Base-by-base conservation (phyloP, 1,140 invertebrate species). In the Bombus consobrinus region DNA sequence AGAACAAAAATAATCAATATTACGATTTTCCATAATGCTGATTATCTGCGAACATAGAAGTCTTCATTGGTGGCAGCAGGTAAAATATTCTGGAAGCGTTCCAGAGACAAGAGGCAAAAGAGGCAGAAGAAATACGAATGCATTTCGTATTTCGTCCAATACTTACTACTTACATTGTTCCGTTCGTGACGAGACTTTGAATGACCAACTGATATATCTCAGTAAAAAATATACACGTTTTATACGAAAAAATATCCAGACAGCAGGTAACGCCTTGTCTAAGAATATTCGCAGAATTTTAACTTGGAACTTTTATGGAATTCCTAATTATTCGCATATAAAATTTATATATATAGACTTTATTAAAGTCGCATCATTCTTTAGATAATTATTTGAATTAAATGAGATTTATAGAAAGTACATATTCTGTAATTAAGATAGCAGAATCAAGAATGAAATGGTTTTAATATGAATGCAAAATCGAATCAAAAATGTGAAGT, bases 21-120 rank as follows among this genome's bases (percentile, higher is more conserved):
- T 66, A 41, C 5, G 9, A 8, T 72, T 39, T 71, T 8, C 18
- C 25, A 25, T 34, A 59, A 57, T 6, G 18, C 2, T 66, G 28
- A 13, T 72, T 59, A 39, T n/a, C 28, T 12, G 47, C 6, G 62
- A 25, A 57, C 5, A 34, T 15, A 47, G 10, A 12, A 15, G 32
- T 43, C 53, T 41, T 69, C 13, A 37, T 78, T 12, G 53, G 22
- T 62, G 25, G 39, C n/a, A 43, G n/a, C 9, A 43, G 25, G 18
- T 47, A 41, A 77, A 57, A 69, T 66, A 85, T 85, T 85, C 77
- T 32, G 39, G 6, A 37, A 72, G 22, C 77, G 77, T 85, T 64
- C 18, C 6, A 53, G 18, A 32, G 41, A 13, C 64, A 66, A 66
- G 22, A 62, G 13, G 10, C 39, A 80, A 73, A 34, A 39, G n/a